Base-by-base conservation (phyloP, 2,797 vertebrate genomes). In the Echeneis naucrates region DNA sequence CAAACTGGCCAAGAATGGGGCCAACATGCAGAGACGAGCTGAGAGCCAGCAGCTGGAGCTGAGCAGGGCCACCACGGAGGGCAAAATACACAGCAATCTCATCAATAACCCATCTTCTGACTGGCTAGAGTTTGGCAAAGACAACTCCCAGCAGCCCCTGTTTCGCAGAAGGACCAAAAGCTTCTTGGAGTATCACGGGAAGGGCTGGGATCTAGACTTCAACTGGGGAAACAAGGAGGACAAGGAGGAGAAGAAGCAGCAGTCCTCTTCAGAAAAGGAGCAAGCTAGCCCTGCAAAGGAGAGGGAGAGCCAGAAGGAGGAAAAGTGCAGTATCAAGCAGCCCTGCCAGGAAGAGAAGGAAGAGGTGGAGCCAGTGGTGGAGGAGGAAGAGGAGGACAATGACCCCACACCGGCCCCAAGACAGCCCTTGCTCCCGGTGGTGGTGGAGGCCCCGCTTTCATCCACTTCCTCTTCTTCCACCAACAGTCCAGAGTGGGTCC, bases 1-100 rank as follows among this genome's bases (percentile, higher is more conserved):
- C 12, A 99, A 99, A 89, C 93, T 99, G 78, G 97, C 97, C 42
- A 99, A 99, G 89, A 99, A 99, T 27, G 97, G 98, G 4, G 97
- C 98, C 89, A 99, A 99, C 92, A 95, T 99, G 92, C 97, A 99
- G 74, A 94, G 97, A 52, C 96, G 98, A 82, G 97, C 97, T 0
- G 96, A 97, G 0, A 98, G 97, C 61, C 97, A 98, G 59, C 96
- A 96, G 77, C 93, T 96, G 81, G 96, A 98, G 92, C 94, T 95
- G 78, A 98, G 96, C 90, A 95, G 92, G 78, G 97, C 97, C 64
- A 87, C 93, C 4, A 92, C 93, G 0, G 88, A 90, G 66, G 84
- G 82, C 52, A 93, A 90, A 77, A 93, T 92, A 65, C 84, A 96
- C 75, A 95, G 95, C 10, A 89, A 89, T 38, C 67, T 89, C 78